A percentile compares a stretch with the other conserved stretches of the same genome.
Evolutionary conservation across 2,888 invertebrate genomes (phyloP).

Genomic region (Hyalella azteca): DNA sequence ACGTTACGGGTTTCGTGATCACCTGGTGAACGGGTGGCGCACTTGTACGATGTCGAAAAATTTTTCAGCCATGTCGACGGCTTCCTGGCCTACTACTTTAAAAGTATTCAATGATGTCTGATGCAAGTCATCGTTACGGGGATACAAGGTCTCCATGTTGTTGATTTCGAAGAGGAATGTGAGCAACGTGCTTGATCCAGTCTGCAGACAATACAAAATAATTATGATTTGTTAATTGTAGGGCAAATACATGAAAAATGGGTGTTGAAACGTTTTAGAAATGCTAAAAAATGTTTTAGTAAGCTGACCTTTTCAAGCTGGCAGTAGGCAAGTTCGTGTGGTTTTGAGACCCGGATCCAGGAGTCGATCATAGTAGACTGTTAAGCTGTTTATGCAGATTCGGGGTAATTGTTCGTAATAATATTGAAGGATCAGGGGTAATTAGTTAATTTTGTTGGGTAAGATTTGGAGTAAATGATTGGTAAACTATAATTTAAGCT

Average conservation of each 20-base stretch:
- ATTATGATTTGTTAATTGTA: too few species aligned
- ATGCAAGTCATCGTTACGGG: conserved; percentile 9
- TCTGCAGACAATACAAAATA: too few species aligned
- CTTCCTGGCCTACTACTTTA: neutral
- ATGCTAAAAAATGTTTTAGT: too few species aligned
- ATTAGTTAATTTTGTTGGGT: too few species aligned
- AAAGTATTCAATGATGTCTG: neutral
- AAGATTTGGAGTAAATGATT: too few species aligned
- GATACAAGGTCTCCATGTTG: conserved; percentile 5
- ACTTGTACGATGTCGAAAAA: neutral
- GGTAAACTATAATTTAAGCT: too few species aligned
- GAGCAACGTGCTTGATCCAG: neutral
- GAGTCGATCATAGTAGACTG: conserved; percentile 15
- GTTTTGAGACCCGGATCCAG: neutral
- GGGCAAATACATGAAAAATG: too few species aligned
- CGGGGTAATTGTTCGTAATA: too few species aligned
- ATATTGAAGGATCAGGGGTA: too few species aligned
- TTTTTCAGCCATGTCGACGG: neutral
- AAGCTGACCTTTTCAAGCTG: conserved; percentile 2
- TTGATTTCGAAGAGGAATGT: neutral
- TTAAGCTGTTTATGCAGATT: too few species aligned
- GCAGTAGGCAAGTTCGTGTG: neutral
- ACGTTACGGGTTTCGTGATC: neutral
- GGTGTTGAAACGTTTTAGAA: too few species aligned
- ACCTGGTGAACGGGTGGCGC: conserved; percentile 2